phyloP scores from a whole-genome alignment of 2,888 invertebrate genomes.

The Xestoiulus laeticollis region DNA sequence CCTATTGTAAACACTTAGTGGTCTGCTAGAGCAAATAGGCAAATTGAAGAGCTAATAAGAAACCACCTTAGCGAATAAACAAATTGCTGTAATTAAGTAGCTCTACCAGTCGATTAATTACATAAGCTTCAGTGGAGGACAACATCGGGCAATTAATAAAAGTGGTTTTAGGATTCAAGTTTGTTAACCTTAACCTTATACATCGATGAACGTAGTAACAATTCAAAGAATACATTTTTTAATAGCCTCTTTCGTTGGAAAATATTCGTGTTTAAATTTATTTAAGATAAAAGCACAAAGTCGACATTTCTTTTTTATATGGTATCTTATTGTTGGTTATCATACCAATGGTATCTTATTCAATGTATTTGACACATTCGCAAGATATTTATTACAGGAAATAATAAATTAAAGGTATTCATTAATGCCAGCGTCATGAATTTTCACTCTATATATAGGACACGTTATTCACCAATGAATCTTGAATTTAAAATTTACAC shows the following conservation, averaged over 20 bases:
- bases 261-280: too few relatives aligned
- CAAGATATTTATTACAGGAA: neutral
- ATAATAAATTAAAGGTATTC: neutral
- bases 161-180: slow-evolving; percentile 34
- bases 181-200: slow-evolving; percentile 12
- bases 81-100: slow-evolving; percentile 18
- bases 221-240: too few relatives aligned
- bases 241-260: too few relatives aligned
- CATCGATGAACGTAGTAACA: too few relatives aligned
- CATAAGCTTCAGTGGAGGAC: neutral
- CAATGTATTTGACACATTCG: neutral
- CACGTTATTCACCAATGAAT: too few relatives aligned
- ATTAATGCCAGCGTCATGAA: too few relatives aligned
- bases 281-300: too few relatives aligned
- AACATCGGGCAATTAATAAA: neutral
- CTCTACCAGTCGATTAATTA: slow-evolving; percentile 41
- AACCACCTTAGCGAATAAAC: slow-evolving; percentile 27
- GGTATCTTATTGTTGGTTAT: too few relatives aligned
- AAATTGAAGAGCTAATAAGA: slow-evolving; percentile 16
- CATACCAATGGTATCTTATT: neutral
- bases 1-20: neutral
- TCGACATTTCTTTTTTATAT: too few relatives aligned
- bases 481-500: too few relatives aligned
- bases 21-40: neutral
- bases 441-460: too few relatives aligned